Percentiles rank a stretch among this genome's conserved stretches.
Conservation (phyloP, 2,797 vertebrate genomes). For the Hydrophis major region DNA sequence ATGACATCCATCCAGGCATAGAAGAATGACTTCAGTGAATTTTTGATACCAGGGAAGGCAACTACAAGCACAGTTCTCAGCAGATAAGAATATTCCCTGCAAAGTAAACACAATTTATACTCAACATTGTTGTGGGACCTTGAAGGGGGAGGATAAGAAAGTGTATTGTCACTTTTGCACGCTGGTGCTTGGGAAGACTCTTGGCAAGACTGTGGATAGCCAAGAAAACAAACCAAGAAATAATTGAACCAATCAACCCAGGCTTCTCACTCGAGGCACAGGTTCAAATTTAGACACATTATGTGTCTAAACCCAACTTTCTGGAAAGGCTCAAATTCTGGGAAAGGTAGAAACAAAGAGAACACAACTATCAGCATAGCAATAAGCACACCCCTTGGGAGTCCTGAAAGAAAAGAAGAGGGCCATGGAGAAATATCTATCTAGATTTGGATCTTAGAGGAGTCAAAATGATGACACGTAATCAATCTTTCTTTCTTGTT, state of each 20-base stretch:
- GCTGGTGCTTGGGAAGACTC: not conserved
- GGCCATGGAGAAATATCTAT: not conserved
- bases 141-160: not conserved
- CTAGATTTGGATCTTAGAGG: not conserved
- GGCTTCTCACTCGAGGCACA: not conserved
- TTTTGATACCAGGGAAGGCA: not conserved
- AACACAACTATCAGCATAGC: not conserved
- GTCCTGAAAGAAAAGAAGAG: not conserved
- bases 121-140: not conserved
- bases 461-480: not conserved
- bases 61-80: not conserved
- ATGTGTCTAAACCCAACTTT: not conserved
- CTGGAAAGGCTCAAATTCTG: not conserved
- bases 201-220: not conserved
- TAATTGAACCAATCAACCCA: not conserved
- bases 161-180: not conserved
- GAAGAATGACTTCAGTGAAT: not conserved
- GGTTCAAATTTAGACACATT: not conserved
- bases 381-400: not conserved
- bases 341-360: not conserved
- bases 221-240: not conserved
- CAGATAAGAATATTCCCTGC: not conserved
- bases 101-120: not conserved
- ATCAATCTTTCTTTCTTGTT: not conserved
- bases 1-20: not conserved